Evolutionary conservation across 2,888 invertebrate genomes (phyloP).

Genomic region (Criorhina ranunculi): DNA sequence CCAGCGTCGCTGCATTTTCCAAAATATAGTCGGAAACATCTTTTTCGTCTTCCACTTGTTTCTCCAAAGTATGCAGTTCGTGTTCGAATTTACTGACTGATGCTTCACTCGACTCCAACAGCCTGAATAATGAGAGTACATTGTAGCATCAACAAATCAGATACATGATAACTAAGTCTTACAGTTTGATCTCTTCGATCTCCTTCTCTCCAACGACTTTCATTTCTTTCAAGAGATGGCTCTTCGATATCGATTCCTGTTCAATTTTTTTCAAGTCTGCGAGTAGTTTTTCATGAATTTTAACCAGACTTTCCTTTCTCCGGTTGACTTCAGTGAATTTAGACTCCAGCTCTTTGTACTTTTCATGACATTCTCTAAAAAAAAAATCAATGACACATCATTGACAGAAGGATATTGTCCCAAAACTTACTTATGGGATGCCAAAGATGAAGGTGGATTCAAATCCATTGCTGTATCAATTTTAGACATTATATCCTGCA

Average conservation of each 20-base stretch:
- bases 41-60: slow-evolving; percentile 68
- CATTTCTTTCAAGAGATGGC: slow-evolving; percentile 24
- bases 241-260: slow-evolving; percentile 23
- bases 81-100: slow-evolving; percentile 42
- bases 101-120: slow-evolving; percentile 31
- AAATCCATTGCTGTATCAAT: slow-evolving; percentile 55
- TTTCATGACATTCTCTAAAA: slow-evolving; percentile 5
- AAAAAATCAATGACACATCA: neutral
- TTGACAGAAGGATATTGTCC: neutral
- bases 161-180: neutral
- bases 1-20: slow-evolving; percentile 60
- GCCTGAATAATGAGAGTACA: slow-evolving; percentile 1
- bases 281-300: slow-evolving; percentile 13
- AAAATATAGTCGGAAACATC: slow-evolving; percentile 70
- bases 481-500: slow-evolving; percentile 41
- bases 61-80: slow-evolving; percentile 59
- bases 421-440: slow-evolving; percentile 43
- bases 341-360: slow-evolving; percentile 35
- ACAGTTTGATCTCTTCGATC: slow-evolving; percentile 48
- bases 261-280: slow-evolving; percentile 39
- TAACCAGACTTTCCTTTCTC: slow-evolving; percentile 23
- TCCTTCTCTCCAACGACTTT: slow-evolving; percentile 42
- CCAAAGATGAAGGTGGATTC: slow-evolving; percentile 32
- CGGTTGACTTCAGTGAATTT: slow-evolving; percentile 23
- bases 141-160: neutral